These are phyloP conservation scores for Cheumatopsyche charites DNA, from an alignment of 1,140 invertebrate genomes.

Conservation along the genomic window DNA sequence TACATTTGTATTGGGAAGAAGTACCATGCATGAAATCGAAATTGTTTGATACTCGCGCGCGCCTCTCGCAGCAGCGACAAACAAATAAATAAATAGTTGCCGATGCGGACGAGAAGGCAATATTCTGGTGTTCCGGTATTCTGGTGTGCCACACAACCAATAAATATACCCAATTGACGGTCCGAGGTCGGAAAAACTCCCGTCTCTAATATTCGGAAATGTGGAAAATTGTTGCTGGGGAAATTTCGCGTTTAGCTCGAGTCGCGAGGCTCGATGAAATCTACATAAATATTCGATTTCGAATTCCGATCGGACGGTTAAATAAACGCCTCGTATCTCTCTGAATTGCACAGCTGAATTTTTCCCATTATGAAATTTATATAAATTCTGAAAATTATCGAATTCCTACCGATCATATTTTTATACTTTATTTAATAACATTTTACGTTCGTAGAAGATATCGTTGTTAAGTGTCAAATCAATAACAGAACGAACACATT, in stretches of 20 bases:
- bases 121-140: neutral
- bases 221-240: neutral
- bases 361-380: too few relatives aligned
- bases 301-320: constrained; percentile 10
- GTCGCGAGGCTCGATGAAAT: neutral
- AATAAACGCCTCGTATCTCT: neutral
- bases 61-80: too few relatives aligned
- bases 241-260: neutral
- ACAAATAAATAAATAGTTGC: constrained; percentile 22
- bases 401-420: too few relatives aligned
- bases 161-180: constrained; percentile 18
- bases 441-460: too few relatives aligned
- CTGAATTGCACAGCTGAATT: too few relatives aligned
- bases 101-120: neutral
- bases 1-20: constrained; percentile 1
- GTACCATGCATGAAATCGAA: constrained; percentile 19
- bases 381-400: too few relatives aligned
- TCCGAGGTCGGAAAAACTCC: constrained; percentile 6
- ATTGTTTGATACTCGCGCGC: neutral
- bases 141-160: neutral
- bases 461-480: too few relatives aligned
- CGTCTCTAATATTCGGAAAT: neutral
- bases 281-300: constrained; percentile 23
- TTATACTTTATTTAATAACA: too few relatives aligned
- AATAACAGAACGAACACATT: too few relatives aligned